A percentile compares a stretch with the other conserved stretches of the same genome.
Conservation (phyloP, 2,888 invertebrate genomes). For the Zhengitettix transpicula region DNA sequence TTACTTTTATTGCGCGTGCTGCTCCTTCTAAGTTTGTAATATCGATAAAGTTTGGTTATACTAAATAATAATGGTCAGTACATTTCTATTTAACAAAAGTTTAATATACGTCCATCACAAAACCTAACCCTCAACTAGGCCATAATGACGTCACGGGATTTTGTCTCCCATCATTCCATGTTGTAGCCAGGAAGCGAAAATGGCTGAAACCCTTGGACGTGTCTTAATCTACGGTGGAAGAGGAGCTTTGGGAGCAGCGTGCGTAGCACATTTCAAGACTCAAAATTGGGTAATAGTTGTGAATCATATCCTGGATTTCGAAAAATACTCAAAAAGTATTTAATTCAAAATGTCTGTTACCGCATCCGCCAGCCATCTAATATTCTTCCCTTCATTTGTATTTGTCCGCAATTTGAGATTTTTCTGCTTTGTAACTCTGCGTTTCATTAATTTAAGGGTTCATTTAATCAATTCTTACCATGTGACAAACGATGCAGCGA, state of each 20-base stretch:
- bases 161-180: conserved; percentile 10
- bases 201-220: conserved; percentile 30
- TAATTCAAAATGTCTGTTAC: too few relatives aligned
- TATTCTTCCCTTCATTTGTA: too few relatives aligned
- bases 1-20: neutral
- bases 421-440: too few relatives aligned
- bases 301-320: conserved; percentile 18
- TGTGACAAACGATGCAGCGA: too few relatives aligned
- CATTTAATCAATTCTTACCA: too few relatives aligned
- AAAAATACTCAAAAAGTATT: neutral
- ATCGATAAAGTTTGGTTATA: conserved; percentile 1
- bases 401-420: too few relatives aligned
- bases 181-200: conserved; percentile 8
- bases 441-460: too few relatives aligned
- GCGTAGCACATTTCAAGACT: conserved; percentile 75
- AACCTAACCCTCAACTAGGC: conserved; percentile 53
- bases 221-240: conserved; percentile 89
- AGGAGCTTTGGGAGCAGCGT: conserved; percentile 83
- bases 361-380: too few relatives aligned
- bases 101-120: conserved; percentile 47
- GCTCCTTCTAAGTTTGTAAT: conserved; percentile 6
- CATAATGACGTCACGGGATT: conserved; percentile 38
- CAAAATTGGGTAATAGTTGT: conserved; percentile 56
- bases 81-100: conserved; percentile 36
- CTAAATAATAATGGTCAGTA: conserved; percentile 19